These are phyloP conservation scores for Synanceia verrucosa DNA, from an alignment of 2,797 vertebrate genomes.

Conservation along the genomic window DNA sequence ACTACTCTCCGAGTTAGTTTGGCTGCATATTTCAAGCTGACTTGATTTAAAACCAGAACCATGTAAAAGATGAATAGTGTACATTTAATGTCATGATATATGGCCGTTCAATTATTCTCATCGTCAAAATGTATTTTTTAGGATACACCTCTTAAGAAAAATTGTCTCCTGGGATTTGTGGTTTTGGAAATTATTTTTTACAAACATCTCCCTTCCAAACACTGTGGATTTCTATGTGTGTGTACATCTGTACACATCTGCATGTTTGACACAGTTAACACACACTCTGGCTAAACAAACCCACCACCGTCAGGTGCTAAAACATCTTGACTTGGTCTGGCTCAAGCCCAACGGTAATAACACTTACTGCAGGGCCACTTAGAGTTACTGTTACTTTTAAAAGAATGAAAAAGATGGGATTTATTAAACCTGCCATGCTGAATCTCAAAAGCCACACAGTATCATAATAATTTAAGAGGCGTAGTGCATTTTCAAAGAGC, in stretches of 20 bases:
- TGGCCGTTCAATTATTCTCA: too few species aligned
- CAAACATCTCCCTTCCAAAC: neutral
- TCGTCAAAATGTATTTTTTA: too few species aligned
- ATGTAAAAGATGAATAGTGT: too few species aligned
- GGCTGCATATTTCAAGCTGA: too few species aligned
- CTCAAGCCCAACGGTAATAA: conserved; percentile 54
- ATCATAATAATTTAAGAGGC: conserved; percentile 11
- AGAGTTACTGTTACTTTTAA: conserved; percentile 54
- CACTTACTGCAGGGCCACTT: conserved; percentile 47
- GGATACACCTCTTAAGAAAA: too few species aligned
- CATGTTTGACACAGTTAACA: neutral
- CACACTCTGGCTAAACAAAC: conserved; percentile 2
- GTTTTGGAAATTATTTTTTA: neutral
- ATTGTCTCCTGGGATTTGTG: neutral
- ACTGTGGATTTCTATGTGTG: neutral
- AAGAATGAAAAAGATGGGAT: conserved; percentile 21
- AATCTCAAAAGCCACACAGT: conserved; percentile 9
- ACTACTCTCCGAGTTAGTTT: too few species aligned
- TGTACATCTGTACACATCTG: neutral
- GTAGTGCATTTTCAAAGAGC: conserved; percentile 18
- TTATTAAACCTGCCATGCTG: conserved; percentile 21
- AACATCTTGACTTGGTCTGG: conserved; percentile 49
- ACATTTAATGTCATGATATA: too few species aligned
- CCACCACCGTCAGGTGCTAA: neutral
- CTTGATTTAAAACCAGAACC: too few species aligned